These are phyloP conservation scores for Agrypnia vestita DNA, from an alignment of 1,140 invertebrate species.

Conservation along the genomic window DNA sequence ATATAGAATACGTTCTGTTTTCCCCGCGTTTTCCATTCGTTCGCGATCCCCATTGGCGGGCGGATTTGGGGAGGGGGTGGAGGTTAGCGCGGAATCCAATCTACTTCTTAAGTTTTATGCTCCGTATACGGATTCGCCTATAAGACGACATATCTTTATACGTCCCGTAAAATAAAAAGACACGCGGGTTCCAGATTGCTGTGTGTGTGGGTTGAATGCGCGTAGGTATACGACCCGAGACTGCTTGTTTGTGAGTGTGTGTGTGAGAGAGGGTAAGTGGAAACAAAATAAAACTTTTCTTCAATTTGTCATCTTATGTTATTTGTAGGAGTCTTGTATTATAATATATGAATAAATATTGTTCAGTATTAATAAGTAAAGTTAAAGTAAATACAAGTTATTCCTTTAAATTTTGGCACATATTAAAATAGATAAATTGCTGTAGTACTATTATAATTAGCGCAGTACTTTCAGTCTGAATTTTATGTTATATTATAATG, in stretches of 20 bases:
- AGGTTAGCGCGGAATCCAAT: conserved; percentile 58
- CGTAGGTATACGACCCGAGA: neutral
- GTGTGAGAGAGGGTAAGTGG: neutral
- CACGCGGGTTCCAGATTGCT: neutral
- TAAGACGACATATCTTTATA: conserved; percentile 35
- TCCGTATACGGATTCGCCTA: conserved; percentile 50
- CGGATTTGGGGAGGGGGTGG: conserved; percentile 1
- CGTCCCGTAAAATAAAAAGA: conserved; percentile 28
- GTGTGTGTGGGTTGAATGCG: neutral
- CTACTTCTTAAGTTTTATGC: conserved; percentile 58
- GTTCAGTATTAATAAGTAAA: too few species aligned
- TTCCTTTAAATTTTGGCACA: too few species aligned
- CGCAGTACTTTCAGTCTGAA: too few species aligned
- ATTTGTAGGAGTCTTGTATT: too few species aligned
- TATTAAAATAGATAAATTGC: too few species aligned
- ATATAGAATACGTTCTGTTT: conserved; percentile 51
- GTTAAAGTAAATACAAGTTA: too few species aligned
- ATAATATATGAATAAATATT: too few species aligned
- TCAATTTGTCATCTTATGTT: too few species aligned
- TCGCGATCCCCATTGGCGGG: neutral
- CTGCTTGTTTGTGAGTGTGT: neutral
- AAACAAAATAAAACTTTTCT: neutral
- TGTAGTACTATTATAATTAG: too few species aligned
- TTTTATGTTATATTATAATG: too few species aligned
- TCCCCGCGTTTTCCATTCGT: conserved; percentile 53